phyloP scores from a whole-genome alignment of 2,888 invertebrate species.

The Drosophila neotestacea region DNA sequence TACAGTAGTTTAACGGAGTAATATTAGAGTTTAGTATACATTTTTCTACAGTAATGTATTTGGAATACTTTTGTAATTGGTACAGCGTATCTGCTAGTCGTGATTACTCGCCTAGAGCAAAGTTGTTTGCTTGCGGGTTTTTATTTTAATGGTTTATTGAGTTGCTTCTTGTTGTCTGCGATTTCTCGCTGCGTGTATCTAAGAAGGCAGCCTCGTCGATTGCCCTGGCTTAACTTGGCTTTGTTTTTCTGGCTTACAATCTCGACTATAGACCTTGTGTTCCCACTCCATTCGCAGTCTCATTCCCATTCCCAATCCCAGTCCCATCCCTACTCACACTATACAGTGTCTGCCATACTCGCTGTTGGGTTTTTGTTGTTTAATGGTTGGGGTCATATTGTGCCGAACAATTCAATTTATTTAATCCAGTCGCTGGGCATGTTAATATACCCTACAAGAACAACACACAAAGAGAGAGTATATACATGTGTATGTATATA shows the following conservation, averaged over 20 bases:
- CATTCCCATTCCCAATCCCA: neutral
- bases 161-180: constrained; percentile 49
- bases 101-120: neutral
- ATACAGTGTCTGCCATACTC: constrained; percentile 1
- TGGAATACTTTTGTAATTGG: neutral
- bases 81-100: constrained; percentile 18
- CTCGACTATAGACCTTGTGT: constrained; percentile 1
- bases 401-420: constrained; percentile 76
- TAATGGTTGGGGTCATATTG: constrained; percentile 57
- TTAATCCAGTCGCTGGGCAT: constrained; percentile 64
- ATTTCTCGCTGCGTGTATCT: constrained; percentile 44
- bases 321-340: neutral
- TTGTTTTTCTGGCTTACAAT: constrained; percentile 47
- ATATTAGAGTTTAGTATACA: too few relatives aligned
- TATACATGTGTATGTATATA: neutral
- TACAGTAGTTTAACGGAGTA: too few relatives aligned
- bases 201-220: constrained; percentile 46
- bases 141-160: constrained; percentile 43
- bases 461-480: constrained; percentile 7
- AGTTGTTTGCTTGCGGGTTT: neutral
- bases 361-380: constrained; percentile 21
- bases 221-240: constrained; percentile 64
- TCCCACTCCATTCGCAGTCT: too few relatives aligned
- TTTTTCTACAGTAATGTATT: too few relatives aligned
- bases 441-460: constrained; percentile 51